Conservation (phyloP, 2,888 invertebrate species). For the Noctua janthina region DNA sequence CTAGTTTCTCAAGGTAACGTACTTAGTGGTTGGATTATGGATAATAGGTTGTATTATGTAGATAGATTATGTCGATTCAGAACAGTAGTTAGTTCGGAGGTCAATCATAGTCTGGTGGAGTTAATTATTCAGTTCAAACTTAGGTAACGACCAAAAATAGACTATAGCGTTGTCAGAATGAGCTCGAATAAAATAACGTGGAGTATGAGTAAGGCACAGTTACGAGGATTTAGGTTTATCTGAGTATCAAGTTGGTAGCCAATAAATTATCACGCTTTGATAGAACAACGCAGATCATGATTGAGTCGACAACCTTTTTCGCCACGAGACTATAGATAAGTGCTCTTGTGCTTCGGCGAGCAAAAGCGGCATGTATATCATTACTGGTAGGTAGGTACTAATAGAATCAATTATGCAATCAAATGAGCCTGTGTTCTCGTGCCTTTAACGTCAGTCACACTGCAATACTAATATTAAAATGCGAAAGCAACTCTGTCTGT, state of each 20-base stretch:
- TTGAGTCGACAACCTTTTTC: not conserved
- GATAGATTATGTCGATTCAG: not conserved
- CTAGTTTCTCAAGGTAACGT: constrained; percentile 34
- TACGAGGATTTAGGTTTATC: not conserved
- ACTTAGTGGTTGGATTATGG: constrained; percentile 6
- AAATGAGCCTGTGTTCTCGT: not conserved
- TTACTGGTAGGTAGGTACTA: not conserved
- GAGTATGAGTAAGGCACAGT: not conserved
- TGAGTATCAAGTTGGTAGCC: not conserved
- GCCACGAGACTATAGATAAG: not conserved
- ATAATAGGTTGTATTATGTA: not conserved
- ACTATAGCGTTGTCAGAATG: not conserved
- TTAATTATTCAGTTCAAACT: constrained; percentile 10
- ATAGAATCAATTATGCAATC: not conserved
- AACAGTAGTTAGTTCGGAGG: constrained; percentile 4
- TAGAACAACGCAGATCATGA: not conserved
- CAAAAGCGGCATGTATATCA: not conserved
- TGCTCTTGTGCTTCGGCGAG: not conserved
- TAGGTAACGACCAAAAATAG: not conserved
- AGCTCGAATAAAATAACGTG: not conserved
- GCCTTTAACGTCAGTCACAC: not conserved
- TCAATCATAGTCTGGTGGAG: not conserved
- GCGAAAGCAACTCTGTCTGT: not conserved
- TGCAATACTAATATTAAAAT: not conserved
- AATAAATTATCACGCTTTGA: not conserved